phyloP scores from a whole-genome alignment of 2,888 invertebrate genomes.

The Laothoe populi region DNA sequence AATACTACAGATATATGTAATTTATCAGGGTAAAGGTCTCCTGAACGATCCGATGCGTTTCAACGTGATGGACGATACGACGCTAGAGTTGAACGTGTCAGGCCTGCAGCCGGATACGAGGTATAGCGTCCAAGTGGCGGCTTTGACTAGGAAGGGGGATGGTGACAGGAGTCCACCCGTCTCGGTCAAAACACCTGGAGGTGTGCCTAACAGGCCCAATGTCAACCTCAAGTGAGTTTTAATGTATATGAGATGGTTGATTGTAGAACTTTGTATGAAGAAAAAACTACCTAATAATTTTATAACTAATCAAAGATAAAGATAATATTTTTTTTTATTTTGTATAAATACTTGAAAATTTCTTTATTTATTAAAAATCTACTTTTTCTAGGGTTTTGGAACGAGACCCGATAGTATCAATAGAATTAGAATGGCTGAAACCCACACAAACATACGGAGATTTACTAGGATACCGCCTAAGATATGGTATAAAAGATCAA shows the following conservation, averaged over 20 bases:
- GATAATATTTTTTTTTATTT: too few species aligned
- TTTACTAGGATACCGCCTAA: constrained; percentile 93
- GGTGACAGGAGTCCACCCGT: constrained; percentile 95
- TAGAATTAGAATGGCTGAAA: constrained; percentile 96
- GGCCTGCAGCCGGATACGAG: constrained; percentile 97
- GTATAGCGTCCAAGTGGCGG: constrained; percentile 97
- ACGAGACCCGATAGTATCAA: constrained; percentile 93
- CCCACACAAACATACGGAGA: constrained; percentile 96
- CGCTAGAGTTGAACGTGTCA: constrained; percentile 92
- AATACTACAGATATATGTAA: constrained; percentile 20
- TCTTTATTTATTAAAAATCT: background rate
- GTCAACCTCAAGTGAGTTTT: constrained; percentile 90
- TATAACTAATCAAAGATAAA: too few species aligned
- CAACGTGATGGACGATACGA: constrained; percentile 92
- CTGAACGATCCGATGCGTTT: constrained; percentile 94
- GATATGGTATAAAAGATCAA: constrained; percentile 94
- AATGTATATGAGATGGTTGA: background rate
- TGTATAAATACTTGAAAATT: background rate
- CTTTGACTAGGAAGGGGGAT: constrained; percentile 98
- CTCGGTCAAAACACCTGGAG: constrained; percentile 95
- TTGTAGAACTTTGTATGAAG: background rate
- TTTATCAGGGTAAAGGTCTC: constrained; percentile 88
- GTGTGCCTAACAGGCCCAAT: constrained; percentile 94
- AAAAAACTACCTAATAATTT: too few species aligned
- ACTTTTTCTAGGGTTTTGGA: constrained; percentile 88